These are phyloP conservation scores for Phyllotreta striolata DNA, from an alignment of 2,888 invertebrate genomes.

Conservation along the genomic window DNA sequence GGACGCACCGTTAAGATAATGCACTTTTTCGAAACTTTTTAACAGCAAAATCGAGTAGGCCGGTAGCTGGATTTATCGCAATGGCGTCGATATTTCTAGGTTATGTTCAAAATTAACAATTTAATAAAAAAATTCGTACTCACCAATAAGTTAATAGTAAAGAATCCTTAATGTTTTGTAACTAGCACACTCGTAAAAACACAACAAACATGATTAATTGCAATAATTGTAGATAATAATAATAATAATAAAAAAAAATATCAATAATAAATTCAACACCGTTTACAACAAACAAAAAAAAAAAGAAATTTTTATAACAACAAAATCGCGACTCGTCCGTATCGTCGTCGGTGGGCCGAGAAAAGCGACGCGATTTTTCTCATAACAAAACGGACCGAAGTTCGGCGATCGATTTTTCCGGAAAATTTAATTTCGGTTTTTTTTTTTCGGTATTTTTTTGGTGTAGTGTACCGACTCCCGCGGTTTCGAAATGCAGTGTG, in stretches of 20 bases:
- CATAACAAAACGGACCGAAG: constrained; percentile 46
- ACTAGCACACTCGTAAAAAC: constrained; percentile 58
- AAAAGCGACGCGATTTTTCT: constrained; percentile 21
- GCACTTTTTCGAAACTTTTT: not conserved
- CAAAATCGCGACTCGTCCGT: no score
- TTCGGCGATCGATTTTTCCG: constrained; percentile 38
- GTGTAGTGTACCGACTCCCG: constrained; percentile 50
- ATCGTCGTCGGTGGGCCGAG: no score
- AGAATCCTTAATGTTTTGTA: constrained; percentile 45
- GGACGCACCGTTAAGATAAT: constrained; percentile 10
- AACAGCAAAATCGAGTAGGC: not conserved
- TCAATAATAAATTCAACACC: constrained; percentile 38
- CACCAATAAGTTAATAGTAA: constrained; percentile 51
- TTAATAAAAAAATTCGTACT: constrained; percentile 45
- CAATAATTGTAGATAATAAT: no score
- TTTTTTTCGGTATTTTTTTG: constrained; percentile 34
- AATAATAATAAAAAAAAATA: no score
- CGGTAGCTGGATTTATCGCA: not conserved
- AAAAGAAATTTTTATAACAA: constrained; percentile 2
- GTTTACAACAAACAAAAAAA: constrained; percentile 31
- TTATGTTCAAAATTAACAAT: constrained; percentile 8
- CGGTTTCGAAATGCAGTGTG: constrained; percentile 60
- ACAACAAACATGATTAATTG: constrained; percentile 59
- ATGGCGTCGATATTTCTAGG: not conserved
- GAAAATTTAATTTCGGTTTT: no score